Base-by-base conservation (phyloP, 2,888 invertebrate genomes). In the Dryobota labecula region DNA sequence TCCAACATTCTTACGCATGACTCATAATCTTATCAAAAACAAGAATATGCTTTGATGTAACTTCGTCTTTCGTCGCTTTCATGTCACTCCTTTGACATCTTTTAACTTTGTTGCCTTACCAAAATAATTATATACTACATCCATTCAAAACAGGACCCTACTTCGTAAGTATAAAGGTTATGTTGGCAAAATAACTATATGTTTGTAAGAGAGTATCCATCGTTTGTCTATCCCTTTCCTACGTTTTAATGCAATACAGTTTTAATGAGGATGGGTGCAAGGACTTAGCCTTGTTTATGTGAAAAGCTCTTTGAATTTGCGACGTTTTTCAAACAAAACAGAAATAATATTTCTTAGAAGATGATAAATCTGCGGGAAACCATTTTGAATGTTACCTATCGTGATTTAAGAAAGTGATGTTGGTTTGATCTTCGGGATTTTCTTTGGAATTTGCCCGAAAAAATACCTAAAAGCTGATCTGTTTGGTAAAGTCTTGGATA, bases 31-130 rank as follows among this genome's bases (percentile, higher is more conserved):
- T 77, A 83, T 82, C 86, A 79, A 85, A 81, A 82, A 82, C 78
- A 82, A 76, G 72, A 61, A 68, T 79, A 77, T 75, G 78, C 91
- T 92, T 91, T 92, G 91, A 92, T 90, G 89, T 89, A 80, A 86
- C 81, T 82, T 80, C 83, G 82, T 84, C 82, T 88, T 85, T 88
- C 84, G 72, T 79, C 82, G 83, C 86, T 86, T 87, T 89, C 84
- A 87, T 88, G 87, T 84, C 84, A 87, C 84, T 85, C 86, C 86
- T 90, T 90, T 90, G 90, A 88, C 86, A 79, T 84, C 82, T 80
- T 77, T 85, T 87, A 87, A 90, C 89, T 89, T 88, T 89, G 86
- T 84, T 78, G 76, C 74, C 38, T 54, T 70, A 73, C 74, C 64
- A 70, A 75, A 62, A 62, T 73, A 53, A 73, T 47, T 53, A 56